Conservation (phyloP, 2,113 vertebrate species). For the Protobothrops mucrosquamatus region DNA sequence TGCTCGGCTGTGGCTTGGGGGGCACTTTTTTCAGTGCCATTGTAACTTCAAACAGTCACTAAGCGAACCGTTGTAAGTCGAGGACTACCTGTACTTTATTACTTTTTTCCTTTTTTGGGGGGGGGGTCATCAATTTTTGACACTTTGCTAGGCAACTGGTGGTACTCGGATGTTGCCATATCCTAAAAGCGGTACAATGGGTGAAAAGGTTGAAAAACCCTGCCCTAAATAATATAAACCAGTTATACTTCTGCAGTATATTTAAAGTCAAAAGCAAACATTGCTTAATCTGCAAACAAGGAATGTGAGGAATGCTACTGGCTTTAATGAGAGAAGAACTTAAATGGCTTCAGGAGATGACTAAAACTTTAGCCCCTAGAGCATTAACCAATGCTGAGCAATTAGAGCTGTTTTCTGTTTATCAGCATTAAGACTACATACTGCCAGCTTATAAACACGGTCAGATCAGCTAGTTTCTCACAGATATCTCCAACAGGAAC, state of each 20-base stretch:
- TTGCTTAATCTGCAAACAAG: neutral
- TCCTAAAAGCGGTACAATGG: no score
- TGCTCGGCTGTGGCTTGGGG: no score
- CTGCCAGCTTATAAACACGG: neutral
- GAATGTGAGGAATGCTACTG: neutral
- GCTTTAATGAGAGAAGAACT: neutral
- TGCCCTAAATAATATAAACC: neutral
- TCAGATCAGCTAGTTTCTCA: neutral
- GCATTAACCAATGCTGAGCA: slow-evolving; percentile 2
- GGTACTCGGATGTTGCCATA: no score
- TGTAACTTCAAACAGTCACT: no score
- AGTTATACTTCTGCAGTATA: neutral
- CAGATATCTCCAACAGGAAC: neutral
- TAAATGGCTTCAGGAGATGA: slow-evolving; percentile 10
- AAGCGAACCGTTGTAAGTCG: no score
- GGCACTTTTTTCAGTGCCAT: no score
- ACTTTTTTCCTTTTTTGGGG: no score
- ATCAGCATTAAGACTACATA: neutral
- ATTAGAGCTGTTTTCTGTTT: neutral
- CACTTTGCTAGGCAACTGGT: no score
- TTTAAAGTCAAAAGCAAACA: neutral
- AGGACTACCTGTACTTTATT: no score
- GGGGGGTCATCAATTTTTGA: no score
- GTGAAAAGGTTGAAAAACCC: no score
- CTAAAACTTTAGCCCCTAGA: neutral